Evolutionary conservation across 2,888 invertebrate genomes (phyloP), one percentile per base, ranked within the genome.

Genomic region (Monochamus alternatus): DNA sequence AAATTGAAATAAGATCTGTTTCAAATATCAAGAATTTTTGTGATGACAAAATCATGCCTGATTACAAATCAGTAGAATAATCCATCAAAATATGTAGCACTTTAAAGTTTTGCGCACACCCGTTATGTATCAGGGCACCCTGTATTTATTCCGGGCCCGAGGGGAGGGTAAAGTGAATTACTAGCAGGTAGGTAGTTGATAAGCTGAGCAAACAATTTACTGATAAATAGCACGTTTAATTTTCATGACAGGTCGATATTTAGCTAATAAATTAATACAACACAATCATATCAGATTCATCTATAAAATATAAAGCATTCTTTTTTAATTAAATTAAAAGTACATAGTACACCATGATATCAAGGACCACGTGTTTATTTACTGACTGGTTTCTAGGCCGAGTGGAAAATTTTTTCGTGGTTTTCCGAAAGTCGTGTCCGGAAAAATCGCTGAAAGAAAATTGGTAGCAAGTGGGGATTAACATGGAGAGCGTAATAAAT

Each of bases 141-240:
- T 52, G 60, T 71, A 71, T 14, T 7, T n/a, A 22, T 38, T 38
- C 38, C 43, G 32, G 59, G 22, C 55, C 30, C 14, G 47, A 63
- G 63, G 60, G 71, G 63, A 31, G 71, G 31, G 71, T 71, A 38
- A 71, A 71, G 63, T 71, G 52, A 71, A 74, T 65, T 71, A 74
- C 69, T 77, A 80, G 78, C 78, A 78, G 80, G 82, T 77, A 78
- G 80, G 82, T 82, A 81, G 80, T 80, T 78, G 82, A 83, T 82
- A 83, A 82, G 77, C 63, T 69, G 68, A 77, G 78, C 70, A 82
- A 83, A 83, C 81, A 82, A 80, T 81, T 75, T 59, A 75, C 78
- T 77, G 80, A 83, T 82, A 82, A 81, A 31, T 70, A 30, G 68
- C 68, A 65, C 75, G 76, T 75, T 79, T 63, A 76, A 66, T 55